Evolutionary conservation across 2,888 invertebrate genomes (phyloP), one percentile per base, ranked within the genome.

Genomic region (Mallateleia sp.): DNA sequence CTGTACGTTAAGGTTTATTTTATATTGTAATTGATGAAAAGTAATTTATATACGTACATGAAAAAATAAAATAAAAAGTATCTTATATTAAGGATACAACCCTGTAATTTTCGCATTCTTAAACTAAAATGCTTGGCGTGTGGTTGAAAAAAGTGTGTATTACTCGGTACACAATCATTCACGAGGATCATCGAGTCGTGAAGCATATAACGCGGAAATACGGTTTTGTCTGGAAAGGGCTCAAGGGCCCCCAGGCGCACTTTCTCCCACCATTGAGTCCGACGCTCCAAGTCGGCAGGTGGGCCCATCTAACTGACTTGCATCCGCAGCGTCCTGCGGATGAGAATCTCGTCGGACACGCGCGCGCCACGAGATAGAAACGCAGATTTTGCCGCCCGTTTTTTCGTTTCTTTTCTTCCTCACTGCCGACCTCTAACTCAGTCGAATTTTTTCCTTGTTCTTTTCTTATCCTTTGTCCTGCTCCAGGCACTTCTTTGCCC

Each of bases 321-420:
- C 72, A 81, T 81, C 58, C 80, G 69, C 69, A 85, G 62, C 72
- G 89, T 90, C 89, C 89, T 87, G 82, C 83, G 92, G 93, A 93
- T 92, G 93, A 92, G 93, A 94, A 93, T 94, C 93, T 92, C 93
- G 92, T 92, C 91, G 92, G 94, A 93, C 94, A 94, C 94, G 94
- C 94, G 94, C 93, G 93, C 94, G 94, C 94, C 93, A 93, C 93
- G 92, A 94, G 94, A 94, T 93, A 93, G 93, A 94, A 94, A 93
- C 92, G 92, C 90, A 94, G 94, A 94, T 94, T 87, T 82, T 92
- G 91, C 91, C 87, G 90, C 86, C 88, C 88, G 86, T 87, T 88
- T 84, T 89, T 85, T 87, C 89, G 74, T 71, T 87, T 84, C 83
- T 84, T 75, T 82, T 87, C 88, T 88, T 88, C 89, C 88, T 88